phyloP scores from a whole-genome alignment of 2,113 vertebrate species.

The Fregata magnificens region DNA sequence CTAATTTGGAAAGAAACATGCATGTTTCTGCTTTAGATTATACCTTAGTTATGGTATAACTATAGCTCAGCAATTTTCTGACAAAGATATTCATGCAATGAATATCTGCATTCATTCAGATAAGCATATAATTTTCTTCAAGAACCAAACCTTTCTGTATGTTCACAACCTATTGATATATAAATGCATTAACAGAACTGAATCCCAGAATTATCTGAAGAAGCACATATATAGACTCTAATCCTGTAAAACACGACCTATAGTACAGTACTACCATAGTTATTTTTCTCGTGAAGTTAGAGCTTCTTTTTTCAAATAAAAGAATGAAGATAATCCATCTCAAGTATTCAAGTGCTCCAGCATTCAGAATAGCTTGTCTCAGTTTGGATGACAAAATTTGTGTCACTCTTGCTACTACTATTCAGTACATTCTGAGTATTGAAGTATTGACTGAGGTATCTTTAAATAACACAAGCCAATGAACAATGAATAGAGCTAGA shows the following conservation, averaged over 20 bases:
- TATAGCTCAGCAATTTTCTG: background rate
- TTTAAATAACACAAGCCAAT: background rate
- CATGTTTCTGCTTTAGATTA: background rate
- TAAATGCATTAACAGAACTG: background rate
- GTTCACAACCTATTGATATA: background rate
- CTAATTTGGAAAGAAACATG: background rate
- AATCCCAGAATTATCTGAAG: background rate
- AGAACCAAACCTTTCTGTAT: background rate
- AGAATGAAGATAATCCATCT: background rate
- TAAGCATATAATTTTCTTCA: background rate
- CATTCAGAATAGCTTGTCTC: background rate
- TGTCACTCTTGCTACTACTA: background rate
- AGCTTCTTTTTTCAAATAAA: background rate
- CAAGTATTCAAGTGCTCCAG: background rate
- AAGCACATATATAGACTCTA: background rate
- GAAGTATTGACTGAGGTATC: background rate
- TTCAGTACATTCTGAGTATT: background rate
- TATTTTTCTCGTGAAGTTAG: background rate
- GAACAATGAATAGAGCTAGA: background rate
- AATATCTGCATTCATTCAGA: background rate
- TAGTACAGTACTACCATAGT: background rate
- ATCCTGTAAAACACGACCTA: background rate
- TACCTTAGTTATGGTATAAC: background rate
- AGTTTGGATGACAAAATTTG: background rate
- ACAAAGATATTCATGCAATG: background rate